Evolutionary conservation across 1,140 invertebrate genomes (phyloP).

Genomic region (Bombus difficillimus): DNA sequence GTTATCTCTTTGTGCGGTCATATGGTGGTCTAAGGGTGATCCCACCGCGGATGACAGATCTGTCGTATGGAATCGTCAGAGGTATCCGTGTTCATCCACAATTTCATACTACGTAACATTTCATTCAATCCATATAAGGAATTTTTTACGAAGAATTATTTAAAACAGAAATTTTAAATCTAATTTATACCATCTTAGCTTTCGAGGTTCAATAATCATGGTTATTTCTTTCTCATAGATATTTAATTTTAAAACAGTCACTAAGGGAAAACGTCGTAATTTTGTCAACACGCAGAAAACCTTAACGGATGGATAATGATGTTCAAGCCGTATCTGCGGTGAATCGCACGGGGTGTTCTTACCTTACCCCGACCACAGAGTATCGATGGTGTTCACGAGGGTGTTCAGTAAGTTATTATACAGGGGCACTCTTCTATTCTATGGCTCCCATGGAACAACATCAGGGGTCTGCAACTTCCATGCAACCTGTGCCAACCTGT

Average conservation of each 20-base stretch:
- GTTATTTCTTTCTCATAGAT: too few relatives aligned
- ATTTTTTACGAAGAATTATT: background rate
- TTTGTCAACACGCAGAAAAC: background rate
- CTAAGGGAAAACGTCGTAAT: background rate
- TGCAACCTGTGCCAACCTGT: constrained; percentile 25
- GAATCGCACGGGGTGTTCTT: background rate
- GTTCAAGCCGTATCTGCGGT: background rate
- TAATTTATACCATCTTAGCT: too few relatives aligned
- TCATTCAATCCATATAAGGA: background rate
- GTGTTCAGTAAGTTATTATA: background rate
- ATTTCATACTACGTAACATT: background rate
- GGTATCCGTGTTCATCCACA: background rate
- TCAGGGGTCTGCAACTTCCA: background rate
- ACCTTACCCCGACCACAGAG: background rate
- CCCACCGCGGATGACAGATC: constrained; percentile 17
- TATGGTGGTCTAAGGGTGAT: constrained; percentile 67
- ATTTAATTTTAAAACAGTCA: background rate
- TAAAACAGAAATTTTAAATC: background rate
- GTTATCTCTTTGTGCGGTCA: constrained; percentile 81
- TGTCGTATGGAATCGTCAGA: background rate
- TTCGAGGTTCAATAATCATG: too few relatives aligned
- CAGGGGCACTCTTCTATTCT: constrained; percentile 5
- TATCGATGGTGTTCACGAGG: constrained; percentile 8
- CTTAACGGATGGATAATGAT: constrained; percentile 19
- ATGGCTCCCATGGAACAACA: background rate